Evolutionary conservation across 2,113 vertebrate genomes (phyloP), one percentile per base, ranked within the genome.

Genomic region (Argyrosomus japonicus): DNA sequence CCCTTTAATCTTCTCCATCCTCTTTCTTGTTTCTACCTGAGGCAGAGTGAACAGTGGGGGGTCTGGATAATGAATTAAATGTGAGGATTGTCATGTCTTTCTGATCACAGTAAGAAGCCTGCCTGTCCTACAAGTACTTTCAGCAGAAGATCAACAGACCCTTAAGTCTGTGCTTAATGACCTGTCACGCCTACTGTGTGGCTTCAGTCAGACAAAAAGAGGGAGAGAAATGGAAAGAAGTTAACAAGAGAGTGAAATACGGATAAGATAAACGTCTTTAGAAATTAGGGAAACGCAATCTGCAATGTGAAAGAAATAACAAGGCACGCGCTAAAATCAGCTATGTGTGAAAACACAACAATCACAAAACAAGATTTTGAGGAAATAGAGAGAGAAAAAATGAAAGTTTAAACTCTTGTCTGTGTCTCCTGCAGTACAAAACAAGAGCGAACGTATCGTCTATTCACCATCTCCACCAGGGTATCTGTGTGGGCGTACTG

Each of bases 151-250:
- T 43, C 73, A 47, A 32, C 75, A 1, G 17, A 75, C 68, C 14
- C 67, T 77, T 62, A 53, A 23, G 61, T 60, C 67, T 72, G 62
- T 79, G 72, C 60, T 76, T 51, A 67, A 10, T 9, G 70, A 68
- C 75, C 68, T 6, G 58, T 78, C 79, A 74, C 25, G n/a, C 36
- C 72, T 54, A 65, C 79, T 61, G 25, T 0, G 25, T 15, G 0
- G 50, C 43, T 56, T 45, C n/a, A 29, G 47, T 50, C n/a, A 23
- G 40, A 62, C 77, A 19, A 47, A 48, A 32, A 47, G 45, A 73
- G 12, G 27, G 27, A 18, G 6, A 27, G 17, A 45, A 48, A 62
- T n/a, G 5, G 48, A 57, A 40, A 21, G 54, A 23, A 58, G 15
- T 11, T 12, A 61, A 73, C 6, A 7, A 70, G 13, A 51, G 32